Evolutionary conservation across 2,888 invertebrate genomes (phyloP).

Genomic region (Macrosoma leucophasiata): DNA sequence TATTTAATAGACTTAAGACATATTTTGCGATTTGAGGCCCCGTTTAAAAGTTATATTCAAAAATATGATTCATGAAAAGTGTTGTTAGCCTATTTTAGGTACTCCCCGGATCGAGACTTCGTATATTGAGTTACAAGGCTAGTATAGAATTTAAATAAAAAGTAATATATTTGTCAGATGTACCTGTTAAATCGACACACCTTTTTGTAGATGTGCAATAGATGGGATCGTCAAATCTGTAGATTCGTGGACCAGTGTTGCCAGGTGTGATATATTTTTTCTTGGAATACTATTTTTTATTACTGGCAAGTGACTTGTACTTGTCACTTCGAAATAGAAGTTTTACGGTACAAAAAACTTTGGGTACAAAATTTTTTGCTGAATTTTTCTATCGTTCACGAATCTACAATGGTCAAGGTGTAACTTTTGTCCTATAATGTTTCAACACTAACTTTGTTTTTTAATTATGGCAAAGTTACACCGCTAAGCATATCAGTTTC

Average conservation of each 20-base stretch:
- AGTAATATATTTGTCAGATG: conserved; percentile 33
- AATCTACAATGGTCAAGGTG: conserved; percentile 8
- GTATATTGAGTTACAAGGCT: too few relatives aligned
- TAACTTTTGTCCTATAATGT: conserved; percentile 25
- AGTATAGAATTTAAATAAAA: conserved; percentile 16
- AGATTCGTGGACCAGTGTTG: too few relatives aligned
- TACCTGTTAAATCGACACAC: conserved; percentile 35
- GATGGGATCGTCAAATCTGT: conserved; percentile 20
- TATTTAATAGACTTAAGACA: too few relatives aligned
- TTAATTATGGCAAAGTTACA: conserved; percentile 34
- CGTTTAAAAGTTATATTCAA: too few relatives aligned
- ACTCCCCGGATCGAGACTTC: too few relatives aligned
- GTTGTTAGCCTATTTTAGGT: too few relatives aligned
- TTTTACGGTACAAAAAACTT: conserved; percentile 33
- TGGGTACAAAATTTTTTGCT: conserved; percentile 1
- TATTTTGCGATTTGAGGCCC: too few relatives aligned
- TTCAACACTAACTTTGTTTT: conserved; percentile 35
- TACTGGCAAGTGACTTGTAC: too few relatives aligned
- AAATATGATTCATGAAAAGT: too few relatives aligned
- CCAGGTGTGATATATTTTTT: too few relatives aligned
- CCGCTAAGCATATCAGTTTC: conserved; percentile 59
- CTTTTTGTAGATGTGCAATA: conserved; percentile 31
- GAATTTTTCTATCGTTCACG: neutral
- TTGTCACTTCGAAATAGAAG: too few relatives aligned
- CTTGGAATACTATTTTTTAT: too few relatives aligned